Evolutionary conservation across 2,113 vertebrate species (phyloP).

Genomic region (Mustela nigripes): DNA sequence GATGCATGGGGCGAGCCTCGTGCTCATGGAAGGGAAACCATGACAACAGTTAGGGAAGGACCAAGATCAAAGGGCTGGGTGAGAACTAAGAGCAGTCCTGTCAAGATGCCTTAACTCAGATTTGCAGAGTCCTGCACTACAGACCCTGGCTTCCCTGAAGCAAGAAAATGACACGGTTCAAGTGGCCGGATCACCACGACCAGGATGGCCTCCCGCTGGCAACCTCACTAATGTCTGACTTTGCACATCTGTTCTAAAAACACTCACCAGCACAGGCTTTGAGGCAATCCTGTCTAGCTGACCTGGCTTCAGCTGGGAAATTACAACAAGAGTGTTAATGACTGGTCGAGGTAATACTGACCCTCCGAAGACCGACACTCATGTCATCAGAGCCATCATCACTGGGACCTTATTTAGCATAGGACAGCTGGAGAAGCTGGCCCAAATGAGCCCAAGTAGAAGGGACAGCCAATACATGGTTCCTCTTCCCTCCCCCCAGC

Average conservation of each 20-base stretch:
- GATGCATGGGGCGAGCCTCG: neutral
- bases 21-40: neutral
- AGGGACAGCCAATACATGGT: neutral
- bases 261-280: neutral
- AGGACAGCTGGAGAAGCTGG: neutral
- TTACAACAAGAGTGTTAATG: neutral
- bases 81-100: neutral
- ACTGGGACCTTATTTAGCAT: neutral
- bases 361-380: neutral
- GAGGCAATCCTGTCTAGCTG: neutral
- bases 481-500: neutral
- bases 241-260: neutral
- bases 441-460: neutral
- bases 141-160: neutral
- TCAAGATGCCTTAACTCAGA: neutral
- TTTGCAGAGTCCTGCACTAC: neutral
- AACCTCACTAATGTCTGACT: neutral
- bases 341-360: neutral
- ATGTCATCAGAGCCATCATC: neutral
- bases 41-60: neutral
- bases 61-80: neutral
- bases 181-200: neutral
- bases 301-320: neutral
- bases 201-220: neutral
- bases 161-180: neutral